Percentiles rank a stretch among this genome's conserved stretches.
phyloP scores from a whole-genome alignment of 2,113 vertebrate genomes.

The Nycticebus coucang region DNA sequence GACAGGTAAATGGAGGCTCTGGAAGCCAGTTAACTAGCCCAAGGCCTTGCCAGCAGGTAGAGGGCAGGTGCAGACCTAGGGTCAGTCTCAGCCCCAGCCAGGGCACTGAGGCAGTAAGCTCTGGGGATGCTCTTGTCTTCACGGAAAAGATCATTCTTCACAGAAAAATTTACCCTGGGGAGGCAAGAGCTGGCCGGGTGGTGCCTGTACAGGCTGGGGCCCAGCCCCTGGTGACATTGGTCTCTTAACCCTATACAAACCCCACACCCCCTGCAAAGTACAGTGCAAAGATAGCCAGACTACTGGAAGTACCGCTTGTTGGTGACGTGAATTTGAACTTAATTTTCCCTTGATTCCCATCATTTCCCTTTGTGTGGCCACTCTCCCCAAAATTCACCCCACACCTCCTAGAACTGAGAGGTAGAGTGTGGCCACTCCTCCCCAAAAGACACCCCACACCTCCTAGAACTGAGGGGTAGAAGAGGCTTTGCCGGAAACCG shows the following conservation, averaged over 20 bases:
- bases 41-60: neutral
- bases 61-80: neutral
- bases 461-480: rapidly evolving
- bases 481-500: neutral
- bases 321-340: neutral
- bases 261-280: neutral
- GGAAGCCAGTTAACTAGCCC: neutral
- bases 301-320: rapidly evolving
- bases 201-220: neutral
- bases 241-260: rapidly evolving
- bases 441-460: rapidly evolving
- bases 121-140: neutral
- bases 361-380: neutral
- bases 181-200: neutral
- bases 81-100: neutral
- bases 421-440: neutral
- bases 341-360: neutral
- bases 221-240: neutral
- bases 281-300: neutral
- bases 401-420: rapidly evolving
- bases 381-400: neutral
- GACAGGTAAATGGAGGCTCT: neutral
- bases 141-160: neutral
- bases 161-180: neutral
- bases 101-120: neutral